Evolutionary conservation across 2,797 vertebrate genomes (phyloP).

Genomic region (Pangasius sanitwongsei): DNA sequence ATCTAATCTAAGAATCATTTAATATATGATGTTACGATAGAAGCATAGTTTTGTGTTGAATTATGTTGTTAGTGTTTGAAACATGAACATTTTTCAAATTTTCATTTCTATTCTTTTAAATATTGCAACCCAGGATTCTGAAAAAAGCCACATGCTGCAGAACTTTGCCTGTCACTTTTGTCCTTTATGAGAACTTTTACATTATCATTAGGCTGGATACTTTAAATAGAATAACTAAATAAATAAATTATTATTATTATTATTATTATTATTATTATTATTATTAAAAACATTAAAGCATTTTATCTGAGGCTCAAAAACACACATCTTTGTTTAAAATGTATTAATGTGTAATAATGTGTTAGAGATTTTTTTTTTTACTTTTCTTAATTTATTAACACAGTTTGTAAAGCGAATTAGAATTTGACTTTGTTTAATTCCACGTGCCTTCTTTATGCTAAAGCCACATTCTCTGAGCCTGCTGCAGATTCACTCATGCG

Average conservation of each 20-base stretch:
- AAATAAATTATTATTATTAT: neutral
- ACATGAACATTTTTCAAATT: neutral
- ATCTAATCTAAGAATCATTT: neutral
- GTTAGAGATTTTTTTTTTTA: neutral
- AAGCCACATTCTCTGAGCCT: neutral
- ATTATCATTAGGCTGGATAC: neutral
- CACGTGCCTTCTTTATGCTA: neutral
- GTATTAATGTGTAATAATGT: neutral
- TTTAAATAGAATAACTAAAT: neutral
- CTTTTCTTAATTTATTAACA: neutral
- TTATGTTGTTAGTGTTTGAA: neutral
- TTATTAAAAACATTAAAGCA: neutral
- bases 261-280: neutral
- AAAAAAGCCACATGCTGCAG: neutral
- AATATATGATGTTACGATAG: neutral
- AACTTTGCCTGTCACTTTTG: neutral
- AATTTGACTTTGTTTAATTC: neutral
- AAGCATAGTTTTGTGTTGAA: neutral
- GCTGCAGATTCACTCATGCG: neutral
- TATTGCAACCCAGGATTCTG: neutral
- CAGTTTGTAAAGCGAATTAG: neutral
- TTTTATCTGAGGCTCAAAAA: neutral
- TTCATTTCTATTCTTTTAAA: neutral
- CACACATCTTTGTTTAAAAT: neutral
- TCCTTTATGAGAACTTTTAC: neutral